Base-by-base conservation (phyloP, 2,113 vertebrate genomes). In the Phylloscopus whistleri region DNA sequence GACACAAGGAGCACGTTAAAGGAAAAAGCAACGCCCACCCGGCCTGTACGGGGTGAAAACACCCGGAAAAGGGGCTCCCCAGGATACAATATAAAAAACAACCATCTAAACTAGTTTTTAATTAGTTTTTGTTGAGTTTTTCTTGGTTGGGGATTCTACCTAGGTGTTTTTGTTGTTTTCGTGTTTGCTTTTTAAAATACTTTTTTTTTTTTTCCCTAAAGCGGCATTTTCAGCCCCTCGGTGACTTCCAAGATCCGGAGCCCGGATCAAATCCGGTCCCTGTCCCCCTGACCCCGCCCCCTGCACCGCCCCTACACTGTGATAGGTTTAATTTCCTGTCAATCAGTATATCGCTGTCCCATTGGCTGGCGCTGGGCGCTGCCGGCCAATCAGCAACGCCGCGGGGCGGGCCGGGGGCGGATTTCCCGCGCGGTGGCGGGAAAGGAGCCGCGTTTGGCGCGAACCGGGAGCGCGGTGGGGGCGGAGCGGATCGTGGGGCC, bases 311-410 rank as follows among this genome's bases (percentile, higher is more conserved):
- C 9, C 12, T 2, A 6, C 4, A 0, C 3, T 2, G 4, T 41
- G 79, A 94, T 95, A 68, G 93, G 95, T 10, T 20, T 4, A 1
- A 0, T 0, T 0, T 3, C 2, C 0, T 4, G 8, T 24, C 4
- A 2, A 19, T 93, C 55, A 20, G 2, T 6, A 0, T 2, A 0
- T 4, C 3, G 0, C 7, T 1, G 0, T 0, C 0, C 44, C 4
- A 97, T 94, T 97, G 94, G 95, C 51, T 49, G 6, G 0, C 0
- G 0, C 0, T 0, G 6, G 2, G 43, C 5, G 0, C 1, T 2
- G 0, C 3, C 0, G 20, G 1, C 96, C 95, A 95, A 94, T 95
- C 80, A 49, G 7, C 4, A 33, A 33, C 22, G 8, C 3, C 2
- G 11, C 0, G 4, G 35, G 58, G 70, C 23, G 55, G 55, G 49